phyloP scores from a whole-genome alignment of 1,140 invertebrate species.

The Neodiprion pinetum region DNA sequence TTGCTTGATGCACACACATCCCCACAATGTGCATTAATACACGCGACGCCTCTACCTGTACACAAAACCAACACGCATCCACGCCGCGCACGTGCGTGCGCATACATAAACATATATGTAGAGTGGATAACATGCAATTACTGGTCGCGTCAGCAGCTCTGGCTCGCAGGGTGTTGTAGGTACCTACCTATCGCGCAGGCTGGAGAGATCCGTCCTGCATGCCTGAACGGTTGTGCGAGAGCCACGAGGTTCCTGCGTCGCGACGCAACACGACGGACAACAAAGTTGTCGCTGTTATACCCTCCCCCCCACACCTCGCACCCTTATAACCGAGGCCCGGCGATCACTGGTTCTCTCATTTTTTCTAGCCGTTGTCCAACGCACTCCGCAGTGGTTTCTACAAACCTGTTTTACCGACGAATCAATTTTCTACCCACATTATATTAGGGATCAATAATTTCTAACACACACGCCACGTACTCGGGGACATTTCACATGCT shows the following conservation, averaged over 20 bases:
- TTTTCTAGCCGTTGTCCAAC: too few species aligned
- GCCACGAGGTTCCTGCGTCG: slow-evolving; percentile 36
- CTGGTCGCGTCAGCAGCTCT: slow-evolving; percentile 58
- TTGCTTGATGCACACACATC: background rate
- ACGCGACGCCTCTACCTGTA: background rate
- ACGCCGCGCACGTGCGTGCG: slow-evolving; percentile 9
- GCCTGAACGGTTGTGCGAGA: slow-evolving; percentile 8
- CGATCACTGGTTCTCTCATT: too few species aligned
- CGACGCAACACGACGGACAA: slow-evolving; percentile 42
- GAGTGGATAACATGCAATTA: slow-evolving; percentile 59
- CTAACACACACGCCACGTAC: too few species aligned
- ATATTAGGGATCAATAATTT: too few species aligned
- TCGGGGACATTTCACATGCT: too few species aligned
- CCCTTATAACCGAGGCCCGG: too few species aligned
- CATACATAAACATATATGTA: background rate
- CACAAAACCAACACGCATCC: background rate
- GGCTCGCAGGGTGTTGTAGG: slow-evolving; percentile 46
- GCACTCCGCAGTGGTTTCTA: too few species aligned
- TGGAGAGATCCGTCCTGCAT: background rate
- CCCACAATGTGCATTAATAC: slow-evolving; percentile 4
- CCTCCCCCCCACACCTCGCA: too few species aligned
- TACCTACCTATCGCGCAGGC: slow-evolving; percentile 34
- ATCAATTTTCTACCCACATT: too few species aligned
- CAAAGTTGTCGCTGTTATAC: too few species aligned
- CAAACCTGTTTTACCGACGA: too few species aligned